Base-by-base conservation (phyloP, 1,140 invertebrate species). In the Lordiphosa mommai region DNA sequence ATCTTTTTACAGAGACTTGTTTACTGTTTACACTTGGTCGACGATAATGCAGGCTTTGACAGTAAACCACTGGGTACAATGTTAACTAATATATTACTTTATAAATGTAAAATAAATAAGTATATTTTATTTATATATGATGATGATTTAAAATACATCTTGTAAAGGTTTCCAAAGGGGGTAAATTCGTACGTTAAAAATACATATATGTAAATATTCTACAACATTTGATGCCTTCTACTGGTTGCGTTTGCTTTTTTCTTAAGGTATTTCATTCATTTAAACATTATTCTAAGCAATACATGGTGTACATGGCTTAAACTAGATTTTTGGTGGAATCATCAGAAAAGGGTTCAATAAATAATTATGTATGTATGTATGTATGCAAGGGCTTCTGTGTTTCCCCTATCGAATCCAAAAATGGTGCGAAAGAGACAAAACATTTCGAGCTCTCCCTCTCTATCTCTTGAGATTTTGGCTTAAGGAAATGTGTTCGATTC, bases 311-410 rank as follows among this genome's bases (percentile, higher is more conserved):
- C n/a, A n/a, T n/a, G n/a, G n/a, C 63, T 66, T 66, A 66, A 43
- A 37, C 61, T 66, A 66, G 0, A 30, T 67, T 67, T 67, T 67
- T 67, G 63, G 61, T 66, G 63, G 63, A 66, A 57, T 50, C 32
- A 44, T 66, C 46, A 16, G 41, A 43, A 9, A 12, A 44, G 23
- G 9, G 30, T 23, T 13, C 12, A 8, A 36, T 46, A 57, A 17
- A 57, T 20, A 40, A 30, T 10, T 29, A 12, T 37, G 10, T 9
- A 20, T 58, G 32, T 40, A 58, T 36, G 23, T 38, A 30, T 14
- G 32, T 13, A 20, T 27, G 27, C 41, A 27, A 41, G 43, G 41
- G 12, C 6, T 8, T 14, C 23, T 44, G 10, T 5, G n/a, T 10
- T 13, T 41, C n/a, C n/a, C n/a, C n/a, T n/a, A n/a, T n/a, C n/a